Conservation (phyloP, 2,113 vertebrate genomes). For the Amblyornis subalaris region DNA sequence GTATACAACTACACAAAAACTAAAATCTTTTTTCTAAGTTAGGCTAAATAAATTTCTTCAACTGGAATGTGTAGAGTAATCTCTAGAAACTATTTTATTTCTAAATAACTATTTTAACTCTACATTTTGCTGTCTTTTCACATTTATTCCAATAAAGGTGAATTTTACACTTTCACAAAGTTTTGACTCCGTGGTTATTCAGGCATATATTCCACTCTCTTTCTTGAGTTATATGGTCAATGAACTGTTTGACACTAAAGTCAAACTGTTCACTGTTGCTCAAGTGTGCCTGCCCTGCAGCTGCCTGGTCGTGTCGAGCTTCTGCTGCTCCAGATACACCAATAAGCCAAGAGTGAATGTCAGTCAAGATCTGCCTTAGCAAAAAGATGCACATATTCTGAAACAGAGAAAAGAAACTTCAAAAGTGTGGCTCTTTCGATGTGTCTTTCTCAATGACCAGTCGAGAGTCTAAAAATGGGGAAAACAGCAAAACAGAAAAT, state of each 20-base stretch:
- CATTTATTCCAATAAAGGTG: not conserved
- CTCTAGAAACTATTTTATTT: not conserved
- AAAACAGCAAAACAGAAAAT: not conserved
- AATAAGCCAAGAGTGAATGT: not conserved
- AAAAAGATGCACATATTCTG: not conserved
- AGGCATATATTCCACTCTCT: not conserved
- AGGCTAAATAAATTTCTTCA: not conserved
- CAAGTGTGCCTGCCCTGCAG: not conserved
- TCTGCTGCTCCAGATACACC: not conserved
- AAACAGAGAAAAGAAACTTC: not conserved
- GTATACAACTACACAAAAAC: not conserved
- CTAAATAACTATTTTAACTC: not conserved
- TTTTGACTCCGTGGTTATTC: not conserved
- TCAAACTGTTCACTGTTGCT: not conserved
- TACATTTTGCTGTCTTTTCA: not conserved
- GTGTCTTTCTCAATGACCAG: not conserved
- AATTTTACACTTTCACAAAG: not conserved
- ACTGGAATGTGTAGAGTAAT: not conserved
- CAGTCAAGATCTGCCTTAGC: not conserved
- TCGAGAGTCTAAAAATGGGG: not conserved
- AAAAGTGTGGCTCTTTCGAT: not conserved
- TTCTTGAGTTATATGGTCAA: not conserved
- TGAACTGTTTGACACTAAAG: constrained; percentile 10
- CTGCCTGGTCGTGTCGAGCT: not conserved
- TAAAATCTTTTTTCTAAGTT: not conserved